Evolutionary conservation across 2,888 invertebrate species (phyloP).

Genomic region (Rhagonycha lutea): DNA sequence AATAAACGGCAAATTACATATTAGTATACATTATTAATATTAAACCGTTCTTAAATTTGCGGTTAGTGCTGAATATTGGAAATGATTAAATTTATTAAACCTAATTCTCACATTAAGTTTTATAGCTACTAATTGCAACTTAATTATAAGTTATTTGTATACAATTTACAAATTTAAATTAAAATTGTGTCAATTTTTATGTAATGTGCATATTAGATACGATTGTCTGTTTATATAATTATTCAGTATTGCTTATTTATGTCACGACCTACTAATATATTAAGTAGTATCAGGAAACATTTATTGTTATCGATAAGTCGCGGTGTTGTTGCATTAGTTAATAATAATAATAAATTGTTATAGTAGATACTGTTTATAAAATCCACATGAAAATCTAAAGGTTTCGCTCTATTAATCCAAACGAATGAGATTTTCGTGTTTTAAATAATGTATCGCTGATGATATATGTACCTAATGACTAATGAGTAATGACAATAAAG

Average conservation of each 20-base stretch:
- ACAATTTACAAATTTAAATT: not conserved
- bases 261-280: not conserved
- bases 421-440: not conserved
- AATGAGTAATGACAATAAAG: not conserved
- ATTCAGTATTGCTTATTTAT: not conserved
- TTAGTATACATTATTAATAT: not conserved
- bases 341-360: not conserved
- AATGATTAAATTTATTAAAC: not conserved
- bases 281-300: not conserved
- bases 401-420: not conserved
- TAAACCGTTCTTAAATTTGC: not conserved
- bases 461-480: too few species aligned
- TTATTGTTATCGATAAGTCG: not conserved
- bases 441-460: not conserved
- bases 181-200: not conserved
- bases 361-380: not conserved
- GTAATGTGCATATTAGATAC: not conserved
- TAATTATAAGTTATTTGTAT: not conserved
- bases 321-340: not conserved
- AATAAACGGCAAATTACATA: not conserved
- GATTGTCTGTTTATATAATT: not conserved
- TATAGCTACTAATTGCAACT: not conserved
- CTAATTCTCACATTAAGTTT: not conserved
- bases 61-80: not conserved
- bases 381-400: not conserved